Evolutionary conservation across 2,113 vertebrate genomes (phyloP), one percentile per base, ranked within the genome.

Genomic region (Myodes glareolus): DNA sequence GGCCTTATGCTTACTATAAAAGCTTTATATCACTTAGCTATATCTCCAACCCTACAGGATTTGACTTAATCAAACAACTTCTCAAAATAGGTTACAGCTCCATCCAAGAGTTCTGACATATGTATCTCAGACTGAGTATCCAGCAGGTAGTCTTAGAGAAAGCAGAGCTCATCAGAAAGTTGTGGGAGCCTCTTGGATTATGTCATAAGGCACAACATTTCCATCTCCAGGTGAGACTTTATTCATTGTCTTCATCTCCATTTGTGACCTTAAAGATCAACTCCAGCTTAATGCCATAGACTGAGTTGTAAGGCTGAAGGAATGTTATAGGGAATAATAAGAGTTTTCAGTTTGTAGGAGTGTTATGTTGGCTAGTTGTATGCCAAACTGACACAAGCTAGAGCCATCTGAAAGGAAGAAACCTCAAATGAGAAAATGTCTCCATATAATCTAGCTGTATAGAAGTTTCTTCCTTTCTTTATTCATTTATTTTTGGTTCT

Each of bases 241-340:
- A n/a, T 72, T 72, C 23, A 88, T 95, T 98, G 90, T 92, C 73
- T 97, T 93, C 19, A 0, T 42, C 96, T 94, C 67, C 90, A 91
- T 68, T 95, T 94, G 89, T 27, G 52, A 12, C 50, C 9, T 0
- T 95, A 86, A 97, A 45, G 23, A 27, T 39, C 80, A 61, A 27
- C 21, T 19, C 23, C 52, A 39, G 80, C 93, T 82, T 91, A 87
- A 25, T 14, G 65, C 92, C 36, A 0, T 94, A 89, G 76, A 87
- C 88, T 95, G 58, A 96, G 95, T 90, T 95, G 72, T 39, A 96
- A 45, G 45, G 95, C 88, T 96, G 76, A 36, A 96, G 39, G 36
- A 91, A 93, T 96, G 94, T 91, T 58, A 61, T 61, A 14, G 52
- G 21, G 23, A 58, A 58, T 82, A 82, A 4, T 82, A 21, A 39